Evolutionary conservation across 1,140 invertebrate genomes (phyloP), one percentile per base, ranked within the genome.

Genomic region (Octopus bimaculoides): DNA sequence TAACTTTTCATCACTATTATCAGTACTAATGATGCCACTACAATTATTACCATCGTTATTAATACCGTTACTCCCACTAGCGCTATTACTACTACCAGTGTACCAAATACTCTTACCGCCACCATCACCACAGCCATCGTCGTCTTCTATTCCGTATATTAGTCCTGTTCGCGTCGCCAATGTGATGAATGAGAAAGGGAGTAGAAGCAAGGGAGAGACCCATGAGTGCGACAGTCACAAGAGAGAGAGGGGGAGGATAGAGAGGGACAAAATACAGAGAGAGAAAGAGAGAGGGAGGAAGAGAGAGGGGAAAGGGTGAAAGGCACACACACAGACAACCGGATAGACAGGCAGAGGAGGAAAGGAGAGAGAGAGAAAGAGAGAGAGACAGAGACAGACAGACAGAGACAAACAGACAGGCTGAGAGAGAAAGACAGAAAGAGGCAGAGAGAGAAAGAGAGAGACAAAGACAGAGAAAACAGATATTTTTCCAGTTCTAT

Each of bases 301-400:
- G 73, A 10, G 9, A 26, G 20, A 14, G 9, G 71, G 20, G 20
- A 74, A 41, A 10, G 71, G 20, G 71, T 9, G 20, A 10, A 41
- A 74, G 2, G 20, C 10, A 74, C 10, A 52, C 9, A n/a, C 8
- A 52, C 9, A 74, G 73, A 74, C 8, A 74, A 20, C 8, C 6
- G 20, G 73, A 74, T 9, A 74, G 73, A 74, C 10, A 74, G 20
- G 20, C 10, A 12, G 73, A 74, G 73, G 9, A 20, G 20, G 73
- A 74, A 4, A 74, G 73, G 20, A 10, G 20, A 26, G 9, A 20
- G 3, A 9, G 20, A 20, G 3, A 26, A 4, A 74, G 73, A 52
- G 74, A 75, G 74, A 6, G 74, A 75, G 74, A 52, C 5, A 41
- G 74, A 74, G 74, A 75, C 6, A 52, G 74, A 75, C 12, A 17